Percentiles rank a stretch among this genome's conserved stretches.
phyloP scores from a whole-genome alignment of 2,888 invertebrate genomes.

The Erannis defoliaria region DNA sequence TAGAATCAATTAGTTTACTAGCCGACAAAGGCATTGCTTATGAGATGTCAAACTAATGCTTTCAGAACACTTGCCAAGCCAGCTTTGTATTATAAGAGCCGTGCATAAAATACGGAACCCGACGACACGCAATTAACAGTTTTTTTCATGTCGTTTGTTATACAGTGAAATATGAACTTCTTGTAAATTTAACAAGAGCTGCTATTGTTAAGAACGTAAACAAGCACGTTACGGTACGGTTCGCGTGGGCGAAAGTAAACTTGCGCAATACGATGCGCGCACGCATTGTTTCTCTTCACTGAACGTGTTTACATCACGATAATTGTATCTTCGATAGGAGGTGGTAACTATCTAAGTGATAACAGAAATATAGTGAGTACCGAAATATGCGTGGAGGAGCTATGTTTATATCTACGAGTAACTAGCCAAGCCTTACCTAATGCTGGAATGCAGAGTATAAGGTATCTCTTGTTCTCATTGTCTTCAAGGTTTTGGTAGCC shows the following conservation, averaged over 20 bases:
- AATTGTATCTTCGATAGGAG: slow-evolving; percentile 45
- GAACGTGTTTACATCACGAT: slow-evolving; percentile 52
- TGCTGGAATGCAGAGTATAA: too few species aligned
- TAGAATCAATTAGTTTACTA: too few species aligned
- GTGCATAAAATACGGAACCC: too few species aligned
- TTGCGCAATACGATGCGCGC: slow-evolving; percentile 64
- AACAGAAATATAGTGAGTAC: slow-evolving; percentile 16
- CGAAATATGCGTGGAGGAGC: neutral
- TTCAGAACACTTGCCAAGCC: too few species aligned
- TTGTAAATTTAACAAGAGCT: slow-evolving; percentile 8
- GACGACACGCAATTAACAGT: neutral
- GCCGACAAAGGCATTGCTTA: too few species aligned
- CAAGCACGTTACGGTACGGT: slow-evolving; percentile 28
- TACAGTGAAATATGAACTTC: neutral
- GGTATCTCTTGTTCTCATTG: too few species aligned
- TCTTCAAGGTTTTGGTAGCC: too few species aligned
- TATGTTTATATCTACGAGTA: too few species aligned
- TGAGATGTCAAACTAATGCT: too few species aligned
- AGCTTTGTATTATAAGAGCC: too few species aligned
- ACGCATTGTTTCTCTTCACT: slow-evolving; percentile 54
- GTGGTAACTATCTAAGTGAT: slow-evolving; percentile 32
- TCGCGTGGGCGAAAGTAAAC: slow-evolving; percentile 61
- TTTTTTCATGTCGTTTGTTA: neutral
- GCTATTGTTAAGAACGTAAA: slow-evolving; percentile 29
- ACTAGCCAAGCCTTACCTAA: too few species aligned